A percentile compares a stretch with the other conserved stretches of the same genome.
phyloP scores from a whole-genome alignment of 2,113 vertebrate species.

The Elachura formosa region DNA sequence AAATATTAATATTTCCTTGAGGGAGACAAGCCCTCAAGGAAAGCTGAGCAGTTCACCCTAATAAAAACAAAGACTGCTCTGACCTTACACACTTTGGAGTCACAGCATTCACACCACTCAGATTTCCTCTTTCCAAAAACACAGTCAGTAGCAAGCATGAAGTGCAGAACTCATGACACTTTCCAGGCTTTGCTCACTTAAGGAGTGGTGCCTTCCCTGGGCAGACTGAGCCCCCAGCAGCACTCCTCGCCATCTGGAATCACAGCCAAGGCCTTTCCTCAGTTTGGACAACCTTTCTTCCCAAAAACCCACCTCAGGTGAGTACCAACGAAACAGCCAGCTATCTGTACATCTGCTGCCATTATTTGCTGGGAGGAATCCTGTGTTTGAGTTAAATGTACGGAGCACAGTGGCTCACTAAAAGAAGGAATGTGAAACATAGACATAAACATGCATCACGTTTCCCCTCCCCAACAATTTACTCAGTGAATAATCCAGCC shows the following conservation, averaged over 20 bases:
- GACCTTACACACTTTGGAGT: neutral
- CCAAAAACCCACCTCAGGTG: neutral
- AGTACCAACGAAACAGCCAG: neutral
- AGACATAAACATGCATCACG: accelerated
- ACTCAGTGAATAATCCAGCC: neutral
- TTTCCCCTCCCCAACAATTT: neutral
- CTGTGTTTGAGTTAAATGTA: neutral
- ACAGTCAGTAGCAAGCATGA: neutral
- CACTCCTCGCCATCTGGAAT: neutral
- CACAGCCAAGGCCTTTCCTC: neutral
- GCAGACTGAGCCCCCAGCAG: neutral
- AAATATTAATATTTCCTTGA: too few relatives aligned
- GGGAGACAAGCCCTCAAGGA: neutral
- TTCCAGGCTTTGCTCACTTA: neutral
- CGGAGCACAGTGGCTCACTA: neutral
- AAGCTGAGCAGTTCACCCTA: neutral
- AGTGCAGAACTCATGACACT: neutral
- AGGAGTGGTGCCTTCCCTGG: neutral
- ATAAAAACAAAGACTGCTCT: neutral
- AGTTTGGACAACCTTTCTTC: neutral
- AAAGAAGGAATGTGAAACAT: neutral
- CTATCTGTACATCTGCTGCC: neutral
- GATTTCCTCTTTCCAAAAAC: neutral
- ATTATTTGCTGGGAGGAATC: neutral
- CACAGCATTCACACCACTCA: neutral